Conservation (phyloP, 2,888 invertebrate species). For the Patella ulyssiponensis region DNA sequence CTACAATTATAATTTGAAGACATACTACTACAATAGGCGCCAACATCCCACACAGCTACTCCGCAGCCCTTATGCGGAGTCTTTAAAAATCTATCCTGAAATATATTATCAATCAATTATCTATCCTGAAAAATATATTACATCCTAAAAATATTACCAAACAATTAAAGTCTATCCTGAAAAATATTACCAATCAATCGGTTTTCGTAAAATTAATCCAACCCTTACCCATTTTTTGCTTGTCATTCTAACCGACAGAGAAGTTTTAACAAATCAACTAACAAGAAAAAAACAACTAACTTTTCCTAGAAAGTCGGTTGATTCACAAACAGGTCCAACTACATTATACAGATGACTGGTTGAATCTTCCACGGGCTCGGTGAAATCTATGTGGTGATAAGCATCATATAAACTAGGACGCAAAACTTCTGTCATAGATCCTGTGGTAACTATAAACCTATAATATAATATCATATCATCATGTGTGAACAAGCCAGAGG, state of each 20-base stretch:
- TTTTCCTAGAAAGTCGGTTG: constrained; percentile 71
- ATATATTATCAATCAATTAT: background rate
- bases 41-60: constrained; percentile 65
- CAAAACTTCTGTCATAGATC: constrained; percentile 72
- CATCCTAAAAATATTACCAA: background rate
- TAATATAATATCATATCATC: background rate
- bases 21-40: constrained; percentile 70
- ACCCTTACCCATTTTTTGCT: too few relatives aligned
- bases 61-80: constrained; percentile 54
- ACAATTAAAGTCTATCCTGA: background rate
- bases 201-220: too few relatives aligned
- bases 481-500: too few relatives aligned
- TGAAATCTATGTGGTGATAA: constrained; percentile 71
- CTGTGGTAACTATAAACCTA: constrained; percentile 69
- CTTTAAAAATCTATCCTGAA: constrained; percentile 58
- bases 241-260: too few relatives aligned
- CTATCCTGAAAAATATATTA: too few relatives aligned
- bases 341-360: constrained; percentile 56
- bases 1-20: constrained; percentile 72
- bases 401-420: constrained; percentile 71
- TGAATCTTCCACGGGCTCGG: constrained; percentile 38
- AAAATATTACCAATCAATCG: background rate
- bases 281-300: constrained; percentile 28
- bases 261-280: too few relatives aligned
- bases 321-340: constrained; percentile 73